These are phyloP conservation scores for Platalea minor DNA, from an alignment of 2,797 vertebrate species.

Conservation along the genomic window DNA sequence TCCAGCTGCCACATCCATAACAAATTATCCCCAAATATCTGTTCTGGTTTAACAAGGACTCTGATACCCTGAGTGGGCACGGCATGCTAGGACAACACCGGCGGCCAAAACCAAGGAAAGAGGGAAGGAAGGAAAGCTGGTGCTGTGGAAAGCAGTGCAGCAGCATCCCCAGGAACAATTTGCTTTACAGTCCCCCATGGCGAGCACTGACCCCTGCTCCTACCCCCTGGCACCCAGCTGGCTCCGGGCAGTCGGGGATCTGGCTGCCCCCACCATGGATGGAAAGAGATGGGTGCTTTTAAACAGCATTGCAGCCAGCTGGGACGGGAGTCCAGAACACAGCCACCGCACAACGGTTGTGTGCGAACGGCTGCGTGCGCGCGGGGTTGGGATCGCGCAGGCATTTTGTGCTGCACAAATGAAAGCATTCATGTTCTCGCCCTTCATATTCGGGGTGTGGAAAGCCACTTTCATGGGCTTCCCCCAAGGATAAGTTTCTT, in stretches of 20 bases:
- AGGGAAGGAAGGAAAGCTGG: background rate
- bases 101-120: background rate
- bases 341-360: background rate
- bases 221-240: accelerated
- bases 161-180: background rate
- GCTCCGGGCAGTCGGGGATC: accelerated
- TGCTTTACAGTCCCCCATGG: background rate
- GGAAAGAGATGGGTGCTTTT: background rate
- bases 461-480: background rate
- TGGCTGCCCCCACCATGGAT: background rate
- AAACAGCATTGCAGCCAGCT: accelerated
- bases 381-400: accelerated
- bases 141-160: background rate
- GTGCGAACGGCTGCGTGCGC: accelerated
- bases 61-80: background rate
- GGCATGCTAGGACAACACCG: accelerated
- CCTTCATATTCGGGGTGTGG: background rate
- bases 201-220: accelerated
- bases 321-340: background rate
- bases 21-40: background rate
- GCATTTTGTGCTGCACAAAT: accelerated
- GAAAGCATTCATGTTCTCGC: accelerated
- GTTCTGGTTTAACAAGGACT: background rate
- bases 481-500: background rate
- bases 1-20: background rate